Percentiles rank a stretch among this genome's conserved stretches.
Conservation (phyloP, 1,140 invertebrate species). For the Zaprionus davidi region DNA sequence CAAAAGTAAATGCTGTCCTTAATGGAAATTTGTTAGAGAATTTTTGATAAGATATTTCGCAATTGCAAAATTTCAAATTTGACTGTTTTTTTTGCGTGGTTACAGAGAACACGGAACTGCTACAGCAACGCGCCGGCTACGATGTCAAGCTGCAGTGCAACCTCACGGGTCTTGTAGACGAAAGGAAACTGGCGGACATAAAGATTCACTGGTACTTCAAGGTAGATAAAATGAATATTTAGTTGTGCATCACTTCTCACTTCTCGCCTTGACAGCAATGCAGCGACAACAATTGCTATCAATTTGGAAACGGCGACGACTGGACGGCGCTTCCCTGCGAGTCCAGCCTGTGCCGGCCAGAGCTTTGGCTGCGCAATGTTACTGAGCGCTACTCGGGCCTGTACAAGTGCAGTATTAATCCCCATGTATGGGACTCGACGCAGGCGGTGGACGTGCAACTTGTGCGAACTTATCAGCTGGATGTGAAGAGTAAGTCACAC, state of each 20-base stretch:
- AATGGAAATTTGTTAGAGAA: conserved; percentile 1
- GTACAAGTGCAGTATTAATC: conserved; percentile 79
- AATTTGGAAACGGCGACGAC: conserved; percentile 56
- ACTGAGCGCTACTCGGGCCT: conserved; percentile 78
- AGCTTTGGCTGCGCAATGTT: conserved; percentile 71
- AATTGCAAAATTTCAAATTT: background rate
- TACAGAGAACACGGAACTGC: conserved; percentile 74
- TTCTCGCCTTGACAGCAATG: conserved; percentile 68
- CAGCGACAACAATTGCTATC: conserved; percentile 71
- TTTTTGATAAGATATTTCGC: conserved; percentile 59
- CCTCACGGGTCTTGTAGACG: conserved; percentile 68
- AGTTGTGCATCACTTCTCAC: background rate
- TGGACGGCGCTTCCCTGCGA: conserved; percentile 78
- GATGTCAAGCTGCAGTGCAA: conserved; percentile 75
- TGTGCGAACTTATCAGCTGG: conserved; percentile 76
- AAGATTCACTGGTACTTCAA: conserved; percentile 81
- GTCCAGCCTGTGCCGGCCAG: conserved; percentile 65
- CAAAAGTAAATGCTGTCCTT: background rate
- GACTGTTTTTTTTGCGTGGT: conserved; percentile 9
- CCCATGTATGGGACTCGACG: conserved; percentile 52
- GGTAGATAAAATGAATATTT: conserved; percentile 32
- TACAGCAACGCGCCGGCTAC: conserved; percentile 72
- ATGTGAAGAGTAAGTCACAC: conserved; percentile 69
- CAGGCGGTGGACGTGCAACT: conserved; percentile 69
- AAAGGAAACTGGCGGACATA: conserved; percentile 54